phyloP scores from a whole-genome alignment of 2,797 vertebrate genomes.

The Danio jaintianensis region DNA sequence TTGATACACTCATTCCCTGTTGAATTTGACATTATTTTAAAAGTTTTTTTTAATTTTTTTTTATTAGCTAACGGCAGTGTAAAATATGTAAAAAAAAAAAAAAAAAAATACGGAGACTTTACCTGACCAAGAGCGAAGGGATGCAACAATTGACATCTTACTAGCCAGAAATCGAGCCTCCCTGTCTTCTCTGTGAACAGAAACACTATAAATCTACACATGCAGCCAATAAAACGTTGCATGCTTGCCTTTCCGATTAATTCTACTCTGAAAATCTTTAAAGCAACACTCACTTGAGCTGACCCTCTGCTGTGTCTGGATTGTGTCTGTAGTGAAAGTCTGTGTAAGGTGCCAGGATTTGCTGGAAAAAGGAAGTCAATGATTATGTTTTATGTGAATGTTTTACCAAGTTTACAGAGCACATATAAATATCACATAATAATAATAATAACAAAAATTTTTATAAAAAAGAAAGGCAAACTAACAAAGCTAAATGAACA shows the following conservation, averaged over 20 bases:
- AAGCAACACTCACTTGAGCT: conserved; percentile 91
- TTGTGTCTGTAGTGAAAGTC: conserved; percentile 99
- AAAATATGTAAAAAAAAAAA: not conserved
- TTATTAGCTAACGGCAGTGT: not conserved
- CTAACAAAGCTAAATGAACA: not conserved
- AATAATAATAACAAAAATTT: not conserved
- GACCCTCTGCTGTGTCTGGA: conserved; percentile 94
- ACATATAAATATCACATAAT: not conserved
- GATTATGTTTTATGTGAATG: not conserved
- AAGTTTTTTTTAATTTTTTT: not conserved
- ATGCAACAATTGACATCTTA: conserved; percentile 97
- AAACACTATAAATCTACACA: conserved; percentile 22
- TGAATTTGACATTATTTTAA: not conserved
- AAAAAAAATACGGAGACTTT: conserved; percentile 40
- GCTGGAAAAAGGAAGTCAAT: conserved; percentile 76
- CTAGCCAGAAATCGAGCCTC: conserved; percentile 96
- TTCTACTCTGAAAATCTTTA: conserved; percentile 21
- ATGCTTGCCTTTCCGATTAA: conserved; percentile 42
- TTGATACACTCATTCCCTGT: too few species aligned
- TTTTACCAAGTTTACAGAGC: not conserved
- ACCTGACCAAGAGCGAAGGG: conserved; percentile 99
- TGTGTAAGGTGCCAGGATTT: conserved; percentile 98
- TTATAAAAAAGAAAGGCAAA: not conserved
- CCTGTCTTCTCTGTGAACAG: conserved; percentile 88
- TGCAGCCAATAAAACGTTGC: not conserved